These are phyloP conservation scores for Procambarus virginalis DNA, from an alignment of 1,140 invertebrate species.

Conservation along the genomic window DNA sequence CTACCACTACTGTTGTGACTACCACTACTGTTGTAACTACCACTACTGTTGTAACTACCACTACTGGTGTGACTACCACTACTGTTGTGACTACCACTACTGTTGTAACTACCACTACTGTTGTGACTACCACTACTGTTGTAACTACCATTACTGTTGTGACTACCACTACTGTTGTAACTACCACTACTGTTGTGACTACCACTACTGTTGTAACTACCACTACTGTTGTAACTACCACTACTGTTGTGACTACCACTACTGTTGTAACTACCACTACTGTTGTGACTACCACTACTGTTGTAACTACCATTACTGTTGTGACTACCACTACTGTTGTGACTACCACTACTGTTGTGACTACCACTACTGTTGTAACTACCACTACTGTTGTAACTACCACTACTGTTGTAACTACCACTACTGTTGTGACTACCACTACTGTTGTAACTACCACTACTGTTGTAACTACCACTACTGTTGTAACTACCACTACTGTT, in stretches of 20 bases:
- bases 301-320: too few relatives aligned
- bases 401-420: constrained; percentile 25
- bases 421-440: not conserved
- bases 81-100: not conserved
- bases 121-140: not conserved
- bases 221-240: not conserved
- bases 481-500: not conserved
- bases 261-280: not conserved
- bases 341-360: not conserved
- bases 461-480: not conserved
- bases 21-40: too few relatives aligned
- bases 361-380: not conserved
- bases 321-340: too few relatives aligned
- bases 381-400: constrained; percentile 16
- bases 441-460: constrained; percentile 11
- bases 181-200: not conserved
- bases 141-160: not conserved
- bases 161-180: not conserved
- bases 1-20: not conserved
- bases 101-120: not conserved
- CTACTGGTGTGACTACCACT: not conserved
- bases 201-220: not conserved
- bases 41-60: not conserved
- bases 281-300: too few relatives aligned
- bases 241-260: not conserved